Evolutionary conservation across 2,888 invertebrate genomes (phyloP).

Genomic region (Ichneumoninae sp.): DNA sequence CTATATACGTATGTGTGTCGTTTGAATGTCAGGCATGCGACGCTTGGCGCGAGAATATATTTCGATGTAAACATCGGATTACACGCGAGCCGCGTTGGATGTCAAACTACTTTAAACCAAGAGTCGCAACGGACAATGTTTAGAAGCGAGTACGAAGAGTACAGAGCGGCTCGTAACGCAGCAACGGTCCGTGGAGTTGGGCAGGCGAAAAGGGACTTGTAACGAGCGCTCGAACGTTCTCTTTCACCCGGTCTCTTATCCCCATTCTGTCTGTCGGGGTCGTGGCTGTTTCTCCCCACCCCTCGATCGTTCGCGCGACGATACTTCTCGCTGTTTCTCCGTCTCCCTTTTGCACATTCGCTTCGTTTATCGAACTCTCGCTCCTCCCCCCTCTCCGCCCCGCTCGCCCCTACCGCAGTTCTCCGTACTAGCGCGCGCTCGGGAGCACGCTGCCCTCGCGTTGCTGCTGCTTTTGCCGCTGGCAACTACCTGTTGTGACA

Average conservation of each 20-base stretch:
- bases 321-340: constrained; percentile 57
- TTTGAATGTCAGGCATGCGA: not conserved
- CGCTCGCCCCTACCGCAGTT: constrained; percentile 49
- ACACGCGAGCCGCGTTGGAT: constrained; percentile 4
- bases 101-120: not conserved
- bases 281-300: constrained; percentile 64
- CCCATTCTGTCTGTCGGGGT: constrained; percentile 54
- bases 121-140: not conserved
- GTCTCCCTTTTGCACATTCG: constrained; percentile 44
- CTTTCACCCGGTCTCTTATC: constrained; percentile 42
- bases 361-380: constrained; percentile 63
- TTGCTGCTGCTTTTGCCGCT: constrained; percentile 62
- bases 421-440: constrained; percentile 70
- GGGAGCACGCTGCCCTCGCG: constrained; percentile 75
- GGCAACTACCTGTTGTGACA: constrained; percentile 83
- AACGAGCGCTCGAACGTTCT: constrained; percentile 36
- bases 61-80: constrained; percentile 13
- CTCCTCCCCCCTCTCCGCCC: constrained; percentile 8
- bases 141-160: not conserved
- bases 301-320: constrained; percentile 51
- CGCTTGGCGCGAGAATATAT: not conserved
- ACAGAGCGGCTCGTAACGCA: not conserved
- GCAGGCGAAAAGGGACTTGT: constrained; percentile 28
- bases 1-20: not conserved
- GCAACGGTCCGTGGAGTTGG: constrained; percentile 22